Evolutionary conservation across 2,113 vertebrate genomes (phyloP).

Genomic region (Oreochromis niloticus): DNA sequence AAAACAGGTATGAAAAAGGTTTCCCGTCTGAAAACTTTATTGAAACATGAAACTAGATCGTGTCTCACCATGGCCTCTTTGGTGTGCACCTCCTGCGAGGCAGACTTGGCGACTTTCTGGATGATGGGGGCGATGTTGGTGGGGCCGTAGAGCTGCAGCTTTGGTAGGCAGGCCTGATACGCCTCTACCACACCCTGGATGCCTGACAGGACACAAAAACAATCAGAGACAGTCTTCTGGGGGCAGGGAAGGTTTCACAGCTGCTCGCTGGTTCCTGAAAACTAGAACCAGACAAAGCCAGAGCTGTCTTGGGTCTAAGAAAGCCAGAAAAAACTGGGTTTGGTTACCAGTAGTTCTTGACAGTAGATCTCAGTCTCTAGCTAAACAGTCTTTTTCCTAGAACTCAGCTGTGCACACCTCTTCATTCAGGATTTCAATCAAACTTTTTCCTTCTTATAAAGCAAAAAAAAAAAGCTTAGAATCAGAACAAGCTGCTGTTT

Average conservation of each 20-base stretch:
- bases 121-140: slow-evolving; percentile 98
- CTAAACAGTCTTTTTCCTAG: accelerated
- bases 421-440: neutral
- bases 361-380: neutral
- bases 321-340: neutral
- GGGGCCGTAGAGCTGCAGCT: slow-evolving; percentile 91
- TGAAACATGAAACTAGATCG: neutral
- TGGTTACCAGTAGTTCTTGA: neutral
- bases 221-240: neutral
- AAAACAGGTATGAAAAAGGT: neutral
- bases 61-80: slow-evolving; percentile 89
- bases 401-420: neutral
- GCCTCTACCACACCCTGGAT: slow-evolving; percentile 97
- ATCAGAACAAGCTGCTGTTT: neutral
- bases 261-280: neutral
- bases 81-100: slow-evolving; percentile 91
- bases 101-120: slow-evolving; percentile 91
- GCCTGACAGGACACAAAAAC: slow-evolving; percentile 61
- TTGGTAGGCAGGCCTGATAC: slow-evolving; percentile 95
- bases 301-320: neutral
- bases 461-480: neutral
- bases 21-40: neutral
- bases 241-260: neutral
- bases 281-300: neutral
- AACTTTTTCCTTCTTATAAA: neutral